Base-by-base conservation (phyloP, 1,140 invertebrate genomes). In the Pseudomyrmex gracilis region DNA sequence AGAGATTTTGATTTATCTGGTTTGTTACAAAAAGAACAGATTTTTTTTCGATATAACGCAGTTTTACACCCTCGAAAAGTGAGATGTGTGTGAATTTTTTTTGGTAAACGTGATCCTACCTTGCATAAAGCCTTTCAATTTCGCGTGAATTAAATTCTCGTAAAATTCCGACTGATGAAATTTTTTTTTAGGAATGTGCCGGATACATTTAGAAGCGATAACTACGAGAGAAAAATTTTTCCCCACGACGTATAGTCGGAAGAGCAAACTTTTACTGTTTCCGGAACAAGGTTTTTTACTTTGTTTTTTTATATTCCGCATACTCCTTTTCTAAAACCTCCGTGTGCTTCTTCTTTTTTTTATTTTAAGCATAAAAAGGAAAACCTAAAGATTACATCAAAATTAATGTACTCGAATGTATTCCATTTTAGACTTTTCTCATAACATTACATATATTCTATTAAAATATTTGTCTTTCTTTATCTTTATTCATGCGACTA, bases 141-240 rank as follows among this genome's bases (percentile, higher is more conserved):
- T 80, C n/a, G 22, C 76, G 45, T 15, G 66, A 71, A 80, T 80
- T 80, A 80, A 80, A 80, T 80, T 80, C 76, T 80, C 76, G 53
- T 47, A 80, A 80, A 80, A 80, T 80, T 80, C 76, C 67, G 20
- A 80, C 53, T 70, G 76, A 58, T 57, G 22, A 80, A 80, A 66
- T 80, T 70, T 80, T 80, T 70, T 80, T 80, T 80, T 80, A 80
- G 76, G 55, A 71, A 80, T 70, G 76, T 61, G 76, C 66, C 51
- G 43, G 64, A 58, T 78, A 78, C 43, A 70, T 80, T 80, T 70
- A 80, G 66, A 43, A 49, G 66, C 53, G 64, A 71, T 80, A 80
- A 70, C 20, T 80, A 47, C n/a, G 66, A 58, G 76, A 71, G 66
- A 71, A 80, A 71, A 80, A 71, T 80, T 80, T 78, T 80, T 70